Evolutionary conservation across 2,797 vertebrate genomes (phyloP).

Genomic region (Notolepis coatsorum): DNA sequence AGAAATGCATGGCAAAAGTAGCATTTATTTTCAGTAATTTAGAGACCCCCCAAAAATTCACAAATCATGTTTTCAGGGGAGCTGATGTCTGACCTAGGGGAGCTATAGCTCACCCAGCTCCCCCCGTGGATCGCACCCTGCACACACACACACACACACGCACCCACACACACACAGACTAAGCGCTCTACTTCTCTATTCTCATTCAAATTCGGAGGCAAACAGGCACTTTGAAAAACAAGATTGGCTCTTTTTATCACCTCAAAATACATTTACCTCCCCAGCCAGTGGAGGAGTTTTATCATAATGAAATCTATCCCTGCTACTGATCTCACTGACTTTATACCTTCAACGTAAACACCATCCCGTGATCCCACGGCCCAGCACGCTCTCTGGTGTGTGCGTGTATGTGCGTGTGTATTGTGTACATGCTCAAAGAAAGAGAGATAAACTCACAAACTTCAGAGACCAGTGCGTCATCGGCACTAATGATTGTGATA

Average conservation of each 20-base stretch:
- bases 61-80: too few relatives aligned
- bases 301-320: conserved; percentile 82
- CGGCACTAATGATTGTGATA: not conserved
- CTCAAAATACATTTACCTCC: conserved; percentile 69
- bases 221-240: conserved; percentile 60
- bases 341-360: conserved; percentile 55
- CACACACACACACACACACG: conserved; percentile 18
- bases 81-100: too few relatives aligned
- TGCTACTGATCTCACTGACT: conserved; percentile 62
- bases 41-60: too few relatives aligned
- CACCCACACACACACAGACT: conserved; percentile 4
- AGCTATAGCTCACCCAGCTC: too few relatives aligned
- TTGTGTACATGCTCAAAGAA: not conserved
- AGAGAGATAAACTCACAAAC: too few relatives aligned
- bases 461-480: conserved; percentile 17
- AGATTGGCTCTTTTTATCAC: conserved; percentile 71
- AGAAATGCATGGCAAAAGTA: too few relatives aligned
- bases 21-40: too few relatives aligned
- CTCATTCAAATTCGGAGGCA: conserved; percentile 69
- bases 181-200: too few relatives aligned
- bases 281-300: conserved; percentile 58
- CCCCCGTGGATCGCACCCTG: too few relatives aligned
- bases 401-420: not conserved
- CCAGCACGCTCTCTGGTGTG: conserved; percentile 17
- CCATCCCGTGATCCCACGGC: conserved; percentile 31